Evolutionary conservation across 2,113 vertebrate genomes (phyloP).

Genomic region (Notiomystis cincta): DNA sequence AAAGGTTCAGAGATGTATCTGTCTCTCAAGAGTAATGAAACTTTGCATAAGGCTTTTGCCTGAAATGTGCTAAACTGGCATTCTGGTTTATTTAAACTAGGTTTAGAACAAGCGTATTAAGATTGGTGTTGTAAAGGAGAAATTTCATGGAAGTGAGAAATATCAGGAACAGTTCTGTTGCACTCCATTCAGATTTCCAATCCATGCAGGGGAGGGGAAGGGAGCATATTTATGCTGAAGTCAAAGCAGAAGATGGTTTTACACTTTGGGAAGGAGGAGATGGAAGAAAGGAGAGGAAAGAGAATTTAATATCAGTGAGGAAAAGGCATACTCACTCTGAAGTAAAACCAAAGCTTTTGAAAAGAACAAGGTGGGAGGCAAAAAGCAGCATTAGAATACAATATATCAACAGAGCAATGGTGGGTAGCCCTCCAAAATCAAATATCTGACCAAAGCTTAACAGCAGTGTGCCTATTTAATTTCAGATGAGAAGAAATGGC

Average conservation of each 20-base stretch:
- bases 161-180: background rate
- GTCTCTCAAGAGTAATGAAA: background rate
- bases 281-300: background rate
- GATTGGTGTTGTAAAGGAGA: background rate
- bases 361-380: background rate
- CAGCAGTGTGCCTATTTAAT: background rate
- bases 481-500: background rate
- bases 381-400: background rate
- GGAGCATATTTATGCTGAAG: background rate
- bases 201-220: background rate
- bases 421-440: background rate
- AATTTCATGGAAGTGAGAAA: background rate
- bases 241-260: background rate
- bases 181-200: background rate
- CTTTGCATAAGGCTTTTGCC: background rate
- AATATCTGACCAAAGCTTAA: background rate
- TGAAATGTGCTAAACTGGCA: background rate
- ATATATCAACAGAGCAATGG: background rate
- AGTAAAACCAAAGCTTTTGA: background rate
- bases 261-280: background rate
- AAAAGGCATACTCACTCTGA: background rate
- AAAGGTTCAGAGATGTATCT: background rate
- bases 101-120: background rate
- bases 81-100: background rate
- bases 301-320: background rate